phyloP scores from a whole-genome alignment of 2,888 invertebrate genomes.

The Pristionchus fissidentatus region DNA sequence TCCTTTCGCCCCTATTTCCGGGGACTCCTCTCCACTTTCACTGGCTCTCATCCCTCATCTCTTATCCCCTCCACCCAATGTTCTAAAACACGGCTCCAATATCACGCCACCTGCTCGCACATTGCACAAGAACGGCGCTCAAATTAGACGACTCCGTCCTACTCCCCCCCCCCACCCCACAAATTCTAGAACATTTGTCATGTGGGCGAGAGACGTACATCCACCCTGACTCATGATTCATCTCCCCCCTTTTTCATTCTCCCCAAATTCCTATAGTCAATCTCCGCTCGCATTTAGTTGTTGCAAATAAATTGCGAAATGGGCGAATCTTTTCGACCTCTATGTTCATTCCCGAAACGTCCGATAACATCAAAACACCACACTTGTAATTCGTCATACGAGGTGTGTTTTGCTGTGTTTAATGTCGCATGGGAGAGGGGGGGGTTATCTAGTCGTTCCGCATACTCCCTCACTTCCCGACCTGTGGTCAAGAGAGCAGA shows the following conservation, averaged over 20 bases:
- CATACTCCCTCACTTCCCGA: too few relatives aligned
- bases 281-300: neutral
- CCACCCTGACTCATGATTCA: neutral
- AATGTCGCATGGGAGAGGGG: too few relatives aligned
- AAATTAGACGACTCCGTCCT: neutral
- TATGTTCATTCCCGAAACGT: neutral
- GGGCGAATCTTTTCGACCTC: neutral
- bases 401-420: too few relatives aligned
- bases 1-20: slow-evolving; percentile 7
- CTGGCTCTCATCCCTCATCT: neutral
- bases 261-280: neutral
- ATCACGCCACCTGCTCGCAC: slow-evolving; percentile 30
- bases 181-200: neutral
- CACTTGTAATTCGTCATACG: too few relatives aligned
- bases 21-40: slow-evolving; percentile 7
- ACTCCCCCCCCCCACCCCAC: neutral
- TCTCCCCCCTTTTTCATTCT: neutral
- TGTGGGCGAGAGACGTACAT: neutral
- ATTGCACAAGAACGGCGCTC: too few relatives aligned
- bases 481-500: too few relatives aligned
- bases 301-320: neutral
- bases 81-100: slow-evolving; percentile 3
- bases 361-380: slow-evolving; percentile 19
- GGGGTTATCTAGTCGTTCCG: too few relatives aligned
- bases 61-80: neutral